Evolutionary conservation across 2,888 invertebrate species (phyloP), one percentile per base, ranked within the genome.

Genomic region (Protophormia terraenovae): DNA sequence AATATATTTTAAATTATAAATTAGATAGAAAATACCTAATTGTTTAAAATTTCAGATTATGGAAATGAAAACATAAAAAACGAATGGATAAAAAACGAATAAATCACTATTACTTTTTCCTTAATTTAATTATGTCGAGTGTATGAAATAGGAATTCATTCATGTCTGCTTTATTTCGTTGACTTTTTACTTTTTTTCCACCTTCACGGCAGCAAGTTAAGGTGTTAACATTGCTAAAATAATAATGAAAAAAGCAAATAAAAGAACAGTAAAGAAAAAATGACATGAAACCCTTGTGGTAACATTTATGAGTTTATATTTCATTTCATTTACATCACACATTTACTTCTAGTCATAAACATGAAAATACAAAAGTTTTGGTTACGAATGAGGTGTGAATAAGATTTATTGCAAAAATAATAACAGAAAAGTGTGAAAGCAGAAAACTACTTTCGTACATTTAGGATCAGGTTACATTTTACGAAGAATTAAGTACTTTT

Each of bases 281-380:
- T 53, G n/a, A n/a, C n/a, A n/a, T n/a, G 77, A 82, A 85, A 82
- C 85, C 82, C 32, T 79, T 75, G 69, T 71, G 77, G 81, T 86
- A 81, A 86, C 84, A 86, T 71, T 84, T 84, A 73, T 75, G 50
- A 84, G 84, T 75, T 86, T 86, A 66, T 76, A 84, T 82, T 84
- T 86, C 81, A 82, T 81, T 78, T 69, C 53, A 64, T 75, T 67
- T 69, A 41, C 73, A 41, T 14, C 62, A 50, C 50, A 16, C 14
- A 50, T n/a, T 6, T 29, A 29, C 35, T 35, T 6, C 4, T 2
- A n/a, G n/a, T n/a, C n/a, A 45, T 16, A n/a, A 64, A 53, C 62
- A 71, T 47, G 45, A 50, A 32, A n/a, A 38, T 19, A 6, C n/a
- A 41, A 2, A 66, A 1, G 6, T 38, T 5, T 58, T 64, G 38